These are phyloP conservation scores for Drosophila parabipectinata DNA, from an alignment of 1,140 invertebrate genomes.

Conservation along the genomic window DNA sequence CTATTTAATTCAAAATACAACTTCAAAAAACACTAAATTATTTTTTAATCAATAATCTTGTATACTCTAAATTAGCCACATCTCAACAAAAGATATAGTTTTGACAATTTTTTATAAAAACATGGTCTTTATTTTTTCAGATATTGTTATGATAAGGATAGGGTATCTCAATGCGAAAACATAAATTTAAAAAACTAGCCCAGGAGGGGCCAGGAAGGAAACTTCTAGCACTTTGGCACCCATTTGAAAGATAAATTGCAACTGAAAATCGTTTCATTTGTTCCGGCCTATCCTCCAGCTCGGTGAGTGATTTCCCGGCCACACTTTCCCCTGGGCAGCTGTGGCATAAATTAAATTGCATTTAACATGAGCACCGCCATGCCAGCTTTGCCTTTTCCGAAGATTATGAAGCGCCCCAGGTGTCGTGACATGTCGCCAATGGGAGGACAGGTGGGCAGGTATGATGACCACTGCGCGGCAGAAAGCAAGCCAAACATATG, in stretches of 20 bases:
- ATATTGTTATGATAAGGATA: background rate
- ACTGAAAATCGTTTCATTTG: constrained; percentile 29
- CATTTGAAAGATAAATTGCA: constrained; percentile 43
- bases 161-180: constrained; percentile 1
- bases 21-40: no score
- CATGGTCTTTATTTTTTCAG: background rate
- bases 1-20: background rate
- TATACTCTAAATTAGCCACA: no score
- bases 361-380: constrained; percentile 38
- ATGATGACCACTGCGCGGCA: constrained; percentile 19
- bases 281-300: background rate
- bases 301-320: constrained; percentile 11
- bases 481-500: constrained; percentile 44
- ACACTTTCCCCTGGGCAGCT: background rate
- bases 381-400: background rate
- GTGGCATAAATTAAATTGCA: constrained; percentile 41
- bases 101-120: no score
- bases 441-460: background rate
- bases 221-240: constrained; percentile 31
- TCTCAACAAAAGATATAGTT: no score
- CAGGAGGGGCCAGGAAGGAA: constrained; percentile 6
- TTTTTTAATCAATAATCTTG: no score
- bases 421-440: constrained; percentile 44
- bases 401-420: constrained; percentile 10
- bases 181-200: constrained; percentile 19